Evolutionary conservation across 2,888 invertebrate species (phyloP), one percentile per base, ranked within the genome.

Genomic region (Acanthococcus lagerstroemiae): DNA sequence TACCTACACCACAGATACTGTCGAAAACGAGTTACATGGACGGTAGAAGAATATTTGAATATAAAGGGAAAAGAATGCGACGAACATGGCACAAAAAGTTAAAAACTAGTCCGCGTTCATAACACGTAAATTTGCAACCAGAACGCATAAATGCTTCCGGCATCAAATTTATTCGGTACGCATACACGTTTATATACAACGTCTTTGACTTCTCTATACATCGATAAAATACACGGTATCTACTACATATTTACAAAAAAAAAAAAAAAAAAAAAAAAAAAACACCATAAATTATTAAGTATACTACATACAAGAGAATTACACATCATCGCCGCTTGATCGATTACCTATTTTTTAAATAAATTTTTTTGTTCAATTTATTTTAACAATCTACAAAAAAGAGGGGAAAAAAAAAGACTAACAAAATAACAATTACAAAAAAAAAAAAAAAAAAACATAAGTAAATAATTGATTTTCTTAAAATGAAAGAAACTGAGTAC

Each of bases 131-230:
- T 37, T 37, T 37, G 37, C 37, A n/a, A n/a, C n/a, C n/a, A n/a
- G n/a, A n/a, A n/a, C n/a, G n/a, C n/a, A n/a, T n/a, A n/a, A 37
- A 61, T 52, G 50, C 61, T 61, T 61, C 61, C 61, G 50, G 37
- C 61, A 61, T 50, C 21, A 52, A 26, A 30, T 19, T 37, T 44
- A 44, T 60, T 52, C 52, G 17, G 52, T 61, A 61, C 61, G 61
- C 61, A 61, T 61, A 61, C 61, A 52, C 61, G 52, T 27, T 52
- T 61, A 61, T 61, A 52, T 61, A 61, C 61, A 61, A 48, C 15
- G 9, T 52, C 24, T 37, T 3, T 9, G 37, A 37, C 12, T 37
- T 37, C n/a, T 30, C n/a, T 37, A 37, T 37, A 37, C 37, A 37
- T 37, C 12, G n/a, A 37, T 37, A 37, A n/a, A 37, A 37, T 37